These are phyloP conservation scores for Crypturellus undulatus DNA, from an alignment of 2,113 vertebrate species.

Conservation along the genomic window DNA sequence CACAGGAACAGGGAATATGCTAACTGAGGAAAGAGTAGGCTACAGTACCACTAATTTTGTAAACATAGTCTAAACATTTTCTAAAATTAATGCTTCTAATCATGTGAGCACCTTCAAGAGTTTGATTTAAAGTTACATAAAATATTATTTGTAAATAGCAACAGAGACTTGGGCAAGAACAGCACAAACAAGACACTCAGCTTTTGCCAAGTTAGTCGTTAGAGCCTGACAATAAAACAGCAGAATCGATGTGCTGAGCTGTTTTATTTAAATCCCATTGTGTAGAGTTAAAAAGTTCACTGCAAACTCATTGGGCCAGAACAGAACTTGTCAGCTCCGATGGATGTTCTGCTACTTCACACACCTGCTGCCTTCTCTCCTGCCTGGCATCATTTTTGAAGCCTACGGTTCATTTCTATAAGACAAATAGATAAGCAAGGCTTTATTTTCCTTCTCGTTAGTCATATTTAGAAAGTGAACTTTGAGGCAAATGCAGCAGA, in stretches of 20 bases:
- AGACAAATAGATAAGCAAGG: not conserved
- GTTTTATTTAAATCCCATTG: slow-evolving; percentile 41
- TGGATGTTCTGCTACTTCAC: not conserved
- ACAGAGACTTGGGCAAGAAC: slow-evolving; percentile 24
- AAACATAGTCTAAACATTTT: not conserved
- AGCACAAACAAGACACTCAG: slow-evolving; percentile 42
- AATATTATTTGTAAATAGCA: slow-evolving; percentile 18
- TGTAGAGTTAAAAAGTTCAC: not conserved
- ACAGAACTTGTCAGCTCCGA: slow-evolving; percentile 21
- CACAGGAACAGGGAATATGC: not conserved
- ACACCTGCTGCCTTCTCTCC: not conserved
- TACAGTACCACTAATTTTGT: not conserved
- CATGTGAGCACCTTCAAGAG: not conserved
- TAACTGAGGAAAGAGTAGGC: not conserved
- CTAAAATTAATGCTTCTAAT: not conserved
- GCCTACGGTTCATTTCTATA: not conserved
- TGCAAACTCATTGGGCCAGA: slow-evolving; percentile 12
- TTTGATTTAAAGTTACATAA: not conserved
- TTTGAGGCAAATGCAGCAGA: not conserved
- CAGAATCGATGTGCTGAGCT: slow-evolving; percentile 32
- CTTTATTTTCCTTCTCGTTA: not conserved
- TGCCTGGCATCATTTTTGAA: not conserved
- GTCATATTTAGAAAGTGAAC: not conserved
- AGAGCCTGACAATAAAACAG: not conserved
- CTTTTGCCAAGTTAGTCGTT: slow-evolving; percentile 13